Base-by-base conservation (phyloP, 2,888 invertebrate genomes). In the Diarsia dahlii region DNA sequence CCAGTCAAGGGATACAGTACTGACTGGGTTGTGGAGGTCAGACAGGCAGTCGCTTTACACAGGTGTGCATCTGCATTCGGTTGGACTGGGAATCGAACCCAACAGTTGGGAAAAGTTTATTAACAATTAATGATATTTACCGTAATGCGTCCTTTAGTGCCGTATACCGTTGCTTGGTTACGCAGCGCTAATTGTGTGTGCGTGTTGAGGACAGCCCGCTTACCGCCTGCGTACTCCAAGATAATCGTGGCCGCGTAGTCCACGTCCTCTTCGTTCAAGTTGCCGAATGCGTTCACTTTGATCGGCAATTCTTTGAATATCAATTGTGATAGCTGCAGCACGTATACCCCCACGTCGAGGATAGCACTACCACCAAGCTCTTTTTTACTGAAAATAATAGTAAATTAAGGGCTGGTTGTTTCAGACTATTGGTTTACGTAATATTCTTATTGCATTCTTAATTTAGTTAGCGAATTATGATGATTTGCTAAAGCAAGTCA, bases 271-370 rank as follows among this genome's bases (percentile, higher is more conserved):
- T 96, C 92, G 90, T 98, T 98, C 63, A 98, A 89, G 72, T 97
- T 97, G 1, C 98, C 99, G 3, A 95, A 92, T 0, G 98, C 98
- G 39, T 97, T 96, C 46, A 99, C 97, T 81, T 97, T 97, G 52
- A 93, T 92, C 0, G 99, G 99, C 71, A 97, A 97, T 1, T 97
- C 97, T 88, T 97, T 97, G 92, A 98, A 98, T 10, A 98, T 96
- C 90, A 97, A 97, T 88, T 97, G 97, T 0, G 98, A 97, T 56
- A 98, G 97, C 89, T 99, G 98, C 18, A 98, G 95, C 0, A 97
- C 93, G 91, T 99, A 99, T 20, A 98, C 95, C 0, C 99, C 99
- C 64, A 99, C 92, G 90, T 99, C 99, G 23, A 98, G 94, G 64
- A 98, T 94, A 0, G 97, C 97, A 65, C 98, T 98, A 8, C 99